A percentile compares a stretch with the other conserved stretches of the same genome.
Conservation (phyloP, 2,113 vertebrate species). For the Catharus bicknelli region DNA sequence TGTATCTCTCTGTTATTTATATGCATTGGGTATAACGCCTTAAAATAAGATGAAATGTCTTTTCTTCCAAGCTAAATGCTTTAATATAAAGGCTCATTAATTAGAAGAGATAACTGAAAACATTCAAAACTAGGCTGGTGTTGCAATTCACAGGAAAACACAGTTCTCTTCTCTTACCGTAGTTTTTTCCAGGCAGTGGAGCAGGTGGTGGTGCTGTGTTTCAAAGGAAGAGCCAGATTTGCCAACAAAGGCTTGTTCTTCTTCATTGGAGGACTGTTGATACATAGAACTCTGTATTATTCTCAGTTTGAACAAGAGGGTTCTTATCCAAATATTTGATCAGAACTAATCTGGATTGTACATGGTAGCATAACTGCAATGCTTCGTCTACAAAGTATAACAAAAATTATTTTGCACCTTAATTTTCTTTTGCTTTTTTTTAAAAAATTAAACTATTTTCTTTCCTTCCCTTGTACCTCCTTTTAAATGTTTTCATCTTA, state of each 20-base stretch:
- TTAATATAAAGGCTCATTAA: background rate
- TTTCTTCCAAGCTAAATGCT: background rate
- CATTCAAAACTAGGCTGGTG: background rate
- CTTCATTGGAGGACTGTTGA: slow-evolving; percentile 86
- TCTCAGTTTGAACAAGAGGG: slow-evolving; percentile 56
- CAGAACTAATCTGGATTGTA: slow-evolving; percentile 38
- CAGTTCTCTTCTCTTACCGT: slow-evolving; percentile 83
- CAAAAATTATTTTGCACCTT: background rate
- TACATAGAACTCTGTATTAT: slow-evolving; percentile 61
- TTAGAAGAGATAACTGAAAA: slow-evolving; percentile 4
- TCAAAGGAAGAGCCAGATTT: slow-evolving; percentile 87
- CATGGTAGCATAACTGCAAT: background rate
- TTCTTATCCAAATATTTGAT: slow-evolving; percentile 32
- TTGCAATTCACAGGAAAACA: background rate
- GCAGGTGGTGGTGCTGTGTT: slow-evolving; percentile 92
- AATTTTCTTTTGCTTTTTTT: background rate
- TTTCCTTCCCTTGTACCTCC: background rate
- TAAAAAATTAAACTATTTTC: background rate
- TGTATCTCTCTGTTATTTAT: background rate
- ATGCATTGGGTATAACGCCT: background rate
- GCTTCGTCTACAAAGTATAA: background rate
- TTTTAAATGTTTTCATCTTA: background rate
- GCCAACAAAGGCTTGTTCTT: slow-evolving; percentile 87
- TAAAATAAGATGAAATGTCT: background rate
- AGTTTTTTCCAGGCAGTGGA: slow-evolving; percentile 96